Percentiles rank a stretch among this genome's conserved stretches.
Conservation (phyloP, 2,113 vertebrate genomes). For the Urocynchramus pylzowi region DNA sequence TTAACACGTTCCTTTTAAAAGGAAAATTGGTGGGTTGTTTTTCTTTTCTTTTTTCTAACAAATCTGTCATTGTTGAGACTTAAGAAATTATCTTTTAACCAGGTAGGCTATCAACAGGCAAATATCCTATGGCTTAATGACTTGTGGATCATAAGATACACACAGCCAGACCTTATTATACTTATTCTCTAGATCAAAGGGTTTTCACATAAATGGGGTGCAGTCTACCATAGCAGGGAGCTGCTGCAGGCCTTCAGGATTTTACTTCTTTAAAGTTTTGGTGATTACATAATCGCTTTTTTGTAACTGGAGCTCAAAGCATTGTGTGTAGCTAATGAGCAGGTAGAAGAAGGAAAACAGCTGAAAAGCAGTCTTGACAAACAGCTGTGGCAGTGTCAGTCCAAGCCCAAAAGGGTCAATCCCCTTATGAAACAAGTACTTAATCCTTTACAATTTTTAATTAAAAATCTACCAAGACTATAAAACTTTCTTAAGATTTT, state of each 20-base stretch:
- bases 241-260: constrained; percentile 4
- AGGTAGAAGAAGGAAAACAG: constrained; percentile 38
- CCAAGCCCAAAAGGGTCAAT: constrained; percentile 1
- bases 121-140: constrained; percentile 16
- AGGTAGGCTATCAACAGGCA: constrained; percentile 26
- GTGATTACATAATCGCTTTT: constrained; percentile 7
- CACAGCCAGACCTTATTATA: constrained; percentile 29
- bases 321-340: neutral
- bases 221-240: constrained; percentile 28
- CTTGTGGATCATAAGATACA: constrained; percentile 39
- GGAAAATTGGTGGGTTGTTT: neutral
- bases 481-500: neutral
- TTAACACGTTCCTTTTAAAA: neutral
- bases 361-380: constrained; percentile 47
- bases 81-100: constrained; percentile 4
- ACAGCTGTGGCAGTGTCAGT: neutral
- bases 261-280: constrained; percentile 53
- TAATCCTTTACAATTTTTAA: constrained; percentile 45
- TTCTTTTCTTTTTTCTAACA: neutral
- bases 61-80: neutral
- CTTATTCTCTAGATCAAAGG: constrained; percentile 52
- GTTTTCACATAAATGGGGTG: constrained; percentile 33
- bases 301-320: constrained; percentile 11
- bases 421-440: constrained; percentile 22
- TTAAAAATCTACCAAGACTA: constrained; percentile 20